phyloP scores from a whole-genome alignment of 2,113 vertebrate genomes.

The Hemichromis elongatus region DNA sequence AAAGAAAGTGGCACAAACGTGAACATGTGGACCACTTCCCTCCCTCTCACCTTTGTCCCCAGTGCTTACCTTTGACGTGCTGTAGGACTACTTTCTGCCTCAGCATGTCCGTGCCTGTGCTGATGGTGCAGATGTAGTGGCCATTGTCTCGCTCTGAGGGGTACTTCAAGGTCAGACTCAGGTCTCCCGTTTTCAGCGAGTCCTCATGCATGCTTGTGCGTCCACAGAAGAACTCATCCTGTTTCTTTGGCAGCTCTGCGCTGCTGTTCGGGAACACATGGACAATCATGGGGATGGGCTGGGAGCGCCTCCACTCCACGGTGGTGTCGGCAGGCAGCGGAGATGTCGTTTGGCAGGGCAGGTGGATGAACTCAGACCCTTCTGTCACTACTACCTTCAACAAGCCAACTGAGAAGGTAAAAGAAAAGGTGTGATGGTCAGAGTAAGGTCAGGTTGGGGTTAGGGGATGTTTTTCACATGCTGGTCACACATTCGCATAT shows the following conservation, averaged over 20 bases:
- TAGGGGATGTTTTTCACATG: neutral
- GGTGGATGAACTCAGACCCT: neutral
- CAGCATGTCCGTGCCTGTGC: neutral
- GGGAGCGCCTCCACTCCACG: neutral
- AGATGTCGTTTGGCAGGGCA: neutral
- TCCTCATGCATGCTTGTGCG: neutral
- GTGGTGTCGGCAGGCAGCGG: neutral
- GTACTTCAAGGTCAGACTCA: neutral
- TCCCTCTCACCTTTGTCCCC: rapidly evolving
- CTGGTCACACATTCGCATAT: too few relatives aligned
- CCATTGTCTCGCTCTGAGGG: neutral
- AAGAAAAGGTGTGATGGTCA: neutral
- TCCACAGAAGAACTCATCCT: neutral
- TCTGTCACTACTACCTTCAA: neutral
- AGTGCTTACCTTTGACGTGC: neutral
- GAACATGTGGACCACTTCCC: neutral
- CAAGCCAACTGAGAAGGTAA: neutral
- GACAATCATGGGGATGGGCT: neutral
- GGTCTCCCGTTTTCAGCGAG: neutral
- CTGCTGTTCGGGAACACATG: neutral
- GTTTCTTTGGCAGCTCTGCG: neutral
- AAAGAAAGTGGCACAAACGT: neutral
- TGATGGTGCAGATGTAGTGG: neutral
- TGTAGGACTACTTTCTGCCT: neutral
- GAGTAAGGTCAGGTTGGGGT: neutral